Conservation (phyloP, 2,888 invertebrate species). For the Cephus runcator region DNA sequence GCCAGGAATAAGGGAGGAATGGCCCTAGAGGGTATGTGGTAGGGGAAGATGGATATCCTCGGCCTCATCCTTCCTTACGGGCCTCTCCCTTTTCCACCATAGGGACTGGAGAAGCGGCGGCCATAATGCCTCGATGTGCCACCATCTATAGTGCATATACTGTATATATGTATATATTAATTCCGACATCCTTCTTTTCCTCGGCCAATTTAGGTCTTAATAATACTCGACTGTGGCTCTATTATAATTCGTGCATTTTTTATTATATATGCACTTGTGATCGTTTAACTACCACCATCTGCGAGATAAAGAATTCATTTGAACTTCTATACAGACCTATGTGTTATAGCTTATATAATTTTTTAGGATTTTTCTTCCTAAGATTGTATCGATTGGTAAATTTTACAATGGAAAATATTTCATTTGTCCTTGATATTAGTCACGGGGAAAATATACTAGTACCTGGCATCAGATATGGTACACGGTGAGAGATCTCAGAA, state of each 20-base stretch:
- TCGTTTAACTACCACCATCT: not conserved
- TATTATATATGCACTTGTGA: not conserved
- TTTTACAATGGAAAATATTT: not conserved
- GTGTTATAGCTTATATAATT: not conserved
- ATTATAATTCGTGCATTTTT: slow-evolving; percentile 48
- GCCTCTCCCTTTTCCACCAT: slow-evolving; percentile 15
- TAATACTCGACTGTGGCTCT: slow-evolving; percentile 51
- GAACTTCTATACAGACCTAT: not conserved
- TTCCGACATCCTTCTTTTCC: slow-evolving; percentile 12
- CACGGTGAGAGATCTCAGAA: not conserved
- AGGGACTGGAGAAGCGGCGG: slow-evolving; percentile 57
- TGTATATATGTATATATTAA: slow-evolving; percentile 17
- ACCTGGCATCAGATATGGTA: not conserved
- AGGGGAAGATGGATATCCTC: slow-evolving; percentile 64
- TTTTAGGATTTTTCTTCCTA: not conserved
- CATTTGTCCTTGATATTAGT: not conserved
- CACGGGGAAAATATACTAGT: not conserved
- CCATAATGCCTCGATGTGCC: slow-evolving; percentile 64
- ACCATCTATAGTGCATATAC: slow-evolving; percentile 27
- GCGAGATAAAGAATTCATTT: not conserved
- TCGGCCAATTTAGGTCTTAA: slow-evolving; percentile 59
- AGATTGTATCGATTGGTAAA: not conserved
- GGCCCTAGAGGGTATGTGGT: slow-evolving; percentile 38
- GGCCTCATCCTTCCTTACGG: slow-evolving; percentile 51
- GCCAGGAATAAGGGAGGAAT: slow-evolving; percentile 27